Conservation (phyloP, 2,797 vertebrate genomes). For the Crax fasciolata region DNA sequence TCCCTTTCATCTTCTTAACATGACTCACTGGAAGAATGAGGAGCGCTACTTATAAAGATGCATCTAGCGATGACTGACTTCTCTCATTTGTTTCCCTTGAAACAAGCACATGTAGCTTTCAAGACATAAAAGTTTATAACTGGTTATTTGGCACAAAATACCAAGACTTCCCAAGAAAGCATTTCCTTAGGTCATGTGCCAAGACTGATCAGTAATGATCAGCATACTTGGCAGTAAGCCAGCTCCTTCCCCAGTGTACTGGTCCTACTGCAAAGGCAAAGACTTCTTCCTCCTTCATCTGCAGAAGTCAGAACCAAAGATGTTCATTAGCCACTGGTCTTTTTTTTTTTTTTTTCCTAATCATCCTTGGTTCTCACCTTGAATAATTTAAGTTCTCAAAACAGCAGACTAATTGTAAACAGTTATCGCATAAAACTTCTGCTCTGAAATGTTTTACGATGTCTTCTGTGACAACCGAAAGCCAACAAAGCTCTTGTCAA, state of each 20-base stretch:
- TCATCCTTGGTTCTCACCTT: slow-evolving; percentile 29
- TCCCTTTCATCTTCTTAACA: neutral
- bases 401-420: slow-evolving; percentile 48
- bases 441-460: slow-evolving; percentile 37
- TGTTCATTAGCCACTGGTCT: neutral
- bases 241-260: neutral
- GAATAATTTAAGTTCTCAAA: slow-evolving; percentile 45
- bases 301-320: slow-evolving; percentile 2
- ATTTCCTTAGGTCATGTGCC: neutral
- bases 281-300: slow-evolving; percentile 31
- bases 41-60: neutral
- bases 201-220: neutral
- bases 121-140: neutral
- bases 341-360: neutral
- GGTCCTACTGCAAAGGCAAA: neutral
- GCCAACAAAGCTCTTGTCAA: neutral
- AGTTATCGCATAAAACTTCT: slow-evolving; percentile 22
- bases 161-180: neutral
- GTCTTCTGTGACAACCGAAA: slow-evolving; percentile 35
- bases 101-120: neutral
- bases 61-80: neutral
- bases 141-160: neutral
- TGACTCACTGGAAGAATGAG: neutral
- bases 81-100: neutral
- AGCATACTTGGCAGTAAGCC: neutral